Percentiles rank a stretch among this genome's conserved stretches.
Conservation (phyloP, 2,113 vertebrate species). For the Brachypteracias leptosomus region DNA sequence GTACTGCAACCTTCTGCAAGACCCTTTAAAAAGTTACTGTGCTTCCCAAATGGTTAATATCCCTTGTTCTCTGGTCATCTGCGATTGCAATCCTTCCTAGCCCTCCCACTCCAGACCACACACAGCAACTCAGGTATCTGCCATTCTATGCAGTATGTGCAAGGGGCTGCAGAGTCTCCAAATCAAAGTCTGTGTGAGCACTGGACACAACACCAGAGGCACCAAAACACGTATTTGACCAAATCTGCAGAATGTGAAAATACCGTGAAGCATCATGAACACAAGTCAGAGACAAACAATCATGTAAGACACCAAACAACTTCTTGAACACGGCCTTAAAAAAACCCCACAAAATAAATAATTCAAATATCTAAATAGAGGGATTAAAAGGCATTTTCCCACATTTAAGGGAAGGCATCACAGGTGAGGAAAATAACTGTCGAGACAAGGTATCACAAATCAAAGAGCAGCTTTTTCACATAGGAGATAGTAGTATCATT, state of each 20-base stretch:
- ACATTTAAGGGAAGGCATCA: conserved; percentile 51
- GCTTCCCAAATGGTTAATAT: neutral
- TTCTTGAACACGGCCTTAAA: conserved; percentile 13
- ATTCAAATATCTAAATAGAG: conserved; percentile 46
- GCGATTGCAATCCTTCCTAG: neutral
- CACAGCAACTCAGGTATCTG: neutral
- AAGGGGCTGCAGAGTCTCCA: neutral
- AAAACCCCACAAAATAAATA: conserved; percentile 48
- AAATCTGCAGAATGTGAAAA: neutral
- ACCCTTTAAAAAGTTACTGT: neutral
- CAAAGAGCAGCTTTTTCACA: conserved; percentile 85
- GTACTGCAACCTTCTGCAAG: neutral
- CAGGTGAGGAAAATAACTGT: conserved; percentile 8
- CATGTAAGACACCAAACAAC: conserved; percentile 13
- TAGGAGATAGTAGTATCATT: conserved; percentile 87
- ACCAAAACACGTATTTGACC: neutral
- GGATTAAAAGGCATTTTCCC: conserved; percentile 43
- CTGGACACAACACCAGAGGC: neutral
- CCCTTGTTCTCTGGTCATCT: neutral
- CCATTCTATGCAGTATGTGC: neutral
- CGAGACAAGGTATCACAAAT: conserved; percentile 60
- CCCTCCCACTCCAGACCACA: neutral
- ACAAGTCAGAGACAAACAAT: conserved; percentile 6
- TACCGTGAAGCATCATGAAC: neutral
- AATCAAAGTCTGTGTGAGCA: neutral